Base-by-base conservation (phyloP, 2,113 vertebrate species). In the Sebastes schlegelii region DNA sequence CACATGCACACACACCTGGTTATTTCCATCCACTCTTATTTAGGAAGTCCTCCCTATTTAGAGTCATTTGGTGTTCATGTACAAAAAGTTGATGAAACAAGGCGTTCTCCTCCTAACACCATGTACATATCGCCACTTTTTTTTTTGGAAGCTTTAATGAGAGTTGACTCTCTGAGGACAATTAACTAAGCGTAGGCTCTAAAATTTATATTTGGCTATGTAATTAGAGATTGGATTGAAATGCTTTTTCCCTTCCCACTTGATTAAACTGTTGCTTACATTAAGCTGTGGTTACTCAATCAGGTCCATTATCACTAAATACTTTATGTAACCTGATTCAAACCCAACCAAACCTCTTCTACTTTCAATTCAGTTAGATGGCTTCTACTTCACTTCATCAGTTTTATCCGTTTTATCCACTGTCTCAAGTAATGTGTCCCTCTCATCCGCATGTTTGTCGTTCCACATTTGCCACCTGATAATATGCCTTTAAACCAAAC, bases 281-380 rank as follows among this genome's bases (percentile, higher is more conserved):
- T 79, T 74, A 85, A 86, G 46, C 79, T 48, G 46, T 42, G 34
- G 52, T 90, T 71, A 85, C n/a, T 75, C 75, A 88, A 46, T 83
- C 80, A 64, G 40, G 42, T 54, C 51, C 17, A 84, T 85, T 65
- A 82, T 78, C 69, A 54, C 61, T 40, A 65, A 74, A 79, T 74
- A 76, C 62, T 80, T 92, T 70, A 82, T 48, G 77, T 90, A 87
- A 93, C 84, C 72, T 54, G 72, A 83, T 84, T 55, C 40, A 79
- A 46, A 66, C 40, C 21, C 64, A 79, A 75, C 60, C 66, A 79
- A 54, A 83, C 17, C 55, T 51, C 23, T 46, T 69, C 49, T 68
- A 12, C 48, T 69, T 89, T 66, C 46, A 68, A n/a, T 77, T 43
- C 4, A 46, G 17, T 68, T 48, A 6, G 40, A 51, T 43, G 26